phyloP scores from a whole-genome alignment of 1,140 invertebrate species.

The Ephestia elutella region DNA sequence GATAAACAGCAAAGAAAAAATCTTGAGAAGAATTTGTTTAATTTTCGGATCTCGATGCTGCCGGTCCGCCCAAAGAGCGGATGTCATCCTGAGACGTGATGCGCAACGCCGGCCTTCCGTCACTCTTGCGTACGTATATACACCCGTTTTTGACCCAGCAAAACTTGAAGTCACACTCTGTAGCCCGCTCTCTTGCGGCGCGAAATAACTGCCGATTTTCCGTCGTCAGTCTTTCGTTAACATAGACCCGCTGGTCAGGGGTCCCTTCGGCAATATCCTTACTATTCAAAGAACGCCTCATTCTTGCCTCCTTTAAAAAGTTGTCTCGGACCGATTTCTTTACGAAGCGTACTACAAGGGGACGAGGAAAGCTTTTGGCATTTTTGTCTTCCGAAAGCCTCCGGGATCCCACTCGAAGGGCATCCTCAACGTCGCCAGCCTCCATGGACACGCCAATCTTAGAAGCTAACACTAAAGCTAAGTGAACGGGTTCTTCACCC shows the following conservation, averaged over 20 bases:
- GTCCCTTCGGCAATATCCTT: not conserved
- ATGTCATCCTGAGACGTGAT: not conserved
- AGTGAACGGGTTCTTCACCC: slow-evolving; percentile 19
- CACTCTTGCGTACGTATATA: not conserved
- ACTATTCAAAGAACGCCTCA: not conserved
- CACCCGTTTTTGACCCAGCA: slow-evolving; percentile 7
- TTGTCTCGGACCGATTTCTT: slow-evolving; percentile 7
- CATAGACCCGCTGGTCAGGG: slow-evolving; percentile 3
- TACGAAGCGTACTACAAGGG: slow-evolving; percentile 9
- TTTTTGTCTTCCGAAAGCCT: not conserved
- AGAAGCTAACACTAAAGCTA: slow-evolving; percentile 6
- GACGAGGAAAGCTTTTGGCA: not conserved
- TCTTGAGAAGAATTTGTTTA: no score
- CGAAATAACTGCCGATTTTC: slow-evolving; percentile 14
- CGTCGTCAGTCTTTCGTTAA: slow-evolving; percentile 13
- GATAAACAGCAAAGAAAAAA: no score
- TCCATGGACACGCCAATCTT: slow-evolving; percentile 14
- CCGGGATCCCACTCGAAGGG: slow-evolving; percentile 7
- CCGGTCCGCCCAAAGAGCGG: not conserved
- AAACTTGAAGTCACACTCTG: slow-evolving; percentile 2
- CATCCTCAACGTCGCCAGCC: slow-evolving; percentile 9
- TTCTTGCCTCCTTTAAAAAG: slow-evolving; percentile 10
- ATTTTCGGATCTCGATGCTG: no score
- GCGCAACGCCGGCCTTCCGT: not conserved
- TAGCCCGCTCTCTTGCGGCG: not conserved